These are phyloP conservation scores for Cephalopterus ornatus DNA, from an alignment of 2,113 vertebrate species.

Conservation along the genomic window DNA sequence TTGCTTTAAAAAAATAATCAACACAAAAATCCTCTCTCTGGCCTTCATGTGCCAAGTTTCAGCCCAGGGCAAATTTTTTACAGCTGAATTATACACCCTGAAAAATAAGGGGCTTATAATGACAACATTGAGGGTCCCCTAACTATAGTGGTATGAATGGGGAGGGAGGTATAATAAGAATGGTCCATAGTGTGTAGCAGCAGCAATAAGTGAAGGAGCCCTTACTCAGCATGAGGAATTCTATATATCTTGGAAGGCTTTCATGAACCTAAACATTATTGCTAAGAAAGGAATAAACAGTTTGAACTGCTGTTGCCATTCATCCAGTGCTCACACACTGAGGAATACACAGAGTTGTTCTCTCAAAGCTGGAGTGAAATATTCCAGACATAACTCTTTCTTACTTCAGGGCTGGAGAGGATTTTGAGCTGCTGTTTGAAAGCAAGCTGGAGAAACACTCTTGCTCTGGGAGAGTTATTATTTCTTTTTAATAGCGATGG, in stretches of 20 bases:
- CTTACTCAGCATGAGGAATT: slow-evolving; percentile 79
- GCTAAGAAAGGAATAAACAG: slow-evolving; percentile 77
- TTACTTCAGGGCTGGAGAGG: not conserved
- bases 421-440: slow-evolving; percentile 28
- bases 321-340: slow-evolving; percentile 37
- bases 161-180: slow-evolving; percentile 64
- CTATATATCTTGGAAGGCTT: slow-evolving; percentile 80
- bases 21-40: slow-evolving; percentile 46
- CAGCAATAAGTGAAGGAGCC: slow-evolving; percentile 66
- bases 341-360: slow-evolving; percentile 57
- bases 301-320: slow-evolving; percentile 64
- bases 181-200: slow-evolving; percentile 69
- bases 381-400: slow-evolving; percentile 59
- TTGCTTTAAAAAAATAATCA: slow-evolving; percentile 65
- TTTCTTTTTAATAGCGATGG: not conserved
- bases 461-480: not conserved
- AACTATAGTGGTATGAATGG: slow-evolving; percentile 54
- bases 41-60: slow-evolving; percentile 70
- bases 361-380: slow-evolving; percentile 41
- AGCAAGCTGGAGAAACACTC: slow-evolving; percentile 7
- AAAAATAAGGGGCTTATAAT: slow-evolving; percentile 70
- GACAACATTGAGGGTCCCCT: slow-evolving; percentile 73
- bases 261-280: slow-evolving; percentile 80
- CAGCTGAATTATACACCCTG: slow-evolving; percentile 74
- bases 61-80: slow-evolving; percentile 73